phyloP scores from a whole-genome alignment of 2,113 vertebrate genomes.

The Heliornis fulica region DNA sequence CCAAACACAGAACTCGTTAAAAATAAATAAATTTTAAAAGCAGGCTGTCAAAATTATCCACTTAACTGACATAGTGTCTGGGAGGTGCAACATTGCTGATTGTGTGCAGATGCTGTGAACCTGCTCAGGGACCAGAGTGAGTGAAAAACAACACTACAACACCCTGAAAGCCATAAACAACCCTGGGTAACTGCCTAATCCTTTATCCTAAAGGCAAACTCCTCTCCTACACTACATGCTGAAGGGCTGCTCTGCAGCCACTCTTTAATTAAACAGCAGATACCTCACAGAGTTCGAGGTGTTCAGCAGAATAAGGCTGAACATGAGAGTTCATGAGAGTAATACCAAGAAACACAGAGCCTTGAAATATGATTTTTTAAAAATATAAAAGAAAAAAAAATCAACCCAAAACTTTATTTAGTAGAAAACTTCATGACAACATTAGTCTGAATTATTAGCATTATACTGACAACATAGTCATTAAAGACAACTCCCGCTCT shows the following conservation, averaged over 20 bases:
- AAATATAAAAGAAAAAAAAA: background rate
- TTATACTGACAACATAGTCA: slow-evolving; percentile 44
- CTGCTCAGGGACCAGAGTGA: background rate
- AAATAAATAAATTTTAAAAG: no score
- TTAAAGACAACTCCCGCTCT: slow-evolving; percentile 48
- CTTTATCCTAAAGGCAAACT: background rate
- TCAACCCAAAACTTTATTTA: slow-evolving; percentile 64
- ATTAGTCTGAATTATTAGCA: background rate
- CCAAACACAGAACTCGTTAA: accelerated
- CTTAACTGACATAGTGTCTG: background rate
- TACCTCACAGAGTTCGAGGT: background rate
- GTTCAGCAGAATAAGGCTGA: background rate
- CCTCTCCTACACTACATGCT: background rate
- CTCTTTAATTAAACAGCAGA: background rate
- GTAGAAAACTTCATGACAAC: slow-evolving; percentile 59
- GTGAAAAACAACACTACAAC: background rate
- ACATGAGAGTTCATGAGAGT: background rate
- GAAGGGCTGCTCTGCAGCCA: background rate
- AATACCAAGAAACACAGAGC: background rate
- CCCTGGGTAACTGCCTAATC: background rate
- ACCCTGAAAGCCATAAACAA: background rate
- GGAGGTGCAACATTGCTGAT: background rate
- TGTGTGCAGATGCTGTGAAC: background rate
- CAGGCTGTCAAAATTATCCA: background rate
- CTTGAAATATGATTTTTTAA: background rate